These are phyloP conservation scores for Oxygymnocypris stewartii DNA, from an alignment of 2,113 vertebrate species.

Conservation along the genomic window DNA sequence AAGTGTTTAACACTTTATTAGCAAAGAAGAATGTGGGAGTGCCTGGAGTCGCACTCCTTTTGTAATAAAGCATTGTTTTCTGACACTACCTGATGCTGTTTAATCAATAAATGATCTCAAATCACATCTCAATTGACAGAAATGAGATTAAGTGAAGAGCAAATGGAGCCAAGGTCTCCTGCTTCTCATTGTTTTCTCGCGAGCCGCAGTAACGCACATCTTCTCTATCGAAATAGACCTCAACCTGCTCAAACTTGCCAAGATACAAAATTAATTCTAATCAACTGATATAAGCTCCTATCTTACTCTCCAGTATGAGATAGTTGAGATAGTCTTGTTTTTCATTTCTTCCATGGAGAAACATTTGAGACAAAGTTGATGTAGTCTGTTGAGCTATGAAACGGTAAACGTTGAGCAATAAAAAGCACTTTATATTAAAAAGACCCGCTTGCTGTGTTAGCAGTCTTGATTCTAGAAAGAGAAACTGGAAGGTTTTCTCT, in stretches of 20 bases:
- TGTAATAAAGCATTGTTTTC: not conserved
- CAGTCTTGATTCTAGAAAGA: not conserved
- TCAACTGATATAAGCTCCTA: not conserved
- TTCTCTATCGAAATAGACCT: not conserved
- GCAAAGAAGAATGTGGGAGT: not conserved
- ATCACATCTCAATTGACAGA: not conserved
- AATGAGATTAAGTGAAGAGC: not conserved
- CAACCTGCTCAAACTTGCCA: not conserved
- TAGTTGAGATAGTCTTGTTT: not conserved
- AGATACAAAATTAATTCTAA: not conserved
- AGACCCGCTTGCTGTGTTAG: not conserved
- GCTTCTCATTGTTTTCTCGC: not conserved
- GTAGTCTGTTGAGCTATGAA: not conserved
- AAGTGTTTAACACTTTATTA: not conserved
- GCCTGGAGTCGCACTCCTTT: not conserved
- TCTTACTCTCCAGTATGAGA: not conserved
- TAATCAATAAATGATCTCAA: slow-evolving; percentile 2
- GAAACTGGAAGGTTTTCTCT: not conserved
- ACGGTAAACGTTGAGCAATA: not conserved
- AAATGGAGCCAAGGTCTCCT: not conserved
- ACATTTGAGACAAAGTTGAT: not conserved
- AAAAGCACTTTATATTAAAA: not conserved
- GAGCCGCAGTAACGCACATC: not conserved
- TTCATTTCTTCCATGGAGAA: not conserved
- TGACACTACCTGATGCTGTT: not conserved